A percentile compares a stretch with the other conserved stretches of the same genome.
Conservation (phyloP, 2,797 vertebrate species). For the Parambassis ranga region DNA sequence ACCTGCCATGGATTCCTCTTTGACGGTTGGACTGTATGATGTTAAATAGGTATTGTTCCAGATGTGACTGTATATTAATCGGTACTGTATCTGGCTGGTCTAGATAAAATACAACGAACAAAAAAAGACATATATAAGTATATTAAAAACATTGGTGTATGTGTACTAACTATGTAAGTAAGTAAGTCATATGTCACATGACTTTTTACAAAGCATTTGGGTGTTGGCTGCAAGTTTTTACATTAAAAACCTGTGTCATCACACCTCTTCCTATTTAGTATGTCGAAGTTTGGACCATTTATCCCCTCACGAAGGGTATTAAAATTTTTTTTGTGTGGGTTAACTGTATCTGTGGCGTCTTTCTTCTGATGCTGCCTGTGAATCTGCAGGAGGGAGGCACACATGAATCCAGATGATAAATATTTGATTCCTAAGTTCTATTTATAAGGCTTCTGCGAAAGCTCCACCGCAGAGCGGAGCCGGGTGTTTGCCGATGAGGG, state of each 20-base stretch:
- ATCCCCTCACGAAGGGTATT: slow-evolving; percentile 80
- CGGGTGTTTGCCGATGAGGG: slow-evolving; percentile 28
- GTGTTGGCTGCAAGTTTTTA: slow-evolving; percentile 90
- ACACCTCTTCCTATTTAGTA: slow-evolving; percentile 74
- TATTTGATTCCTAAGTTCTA: slow-evolving; percentile 64
- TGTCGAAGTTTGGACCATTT: slow-evolving; percentile 79
- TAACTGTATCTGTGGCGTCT: slow-evolving; percentile 67
- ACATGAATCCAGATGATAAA: slow-evolving; percentile 45
- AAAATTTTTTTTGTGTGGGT: slow-evolving; percentile 82
- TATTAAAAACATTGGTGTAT: slow-evolving; percentile 87
- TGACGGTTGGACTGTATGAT: slow-evolving; percentile 74
- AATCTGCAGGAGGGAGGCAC: slow-evolving; percentile 29
- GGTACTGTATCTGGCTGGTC: slow-evolving; percentile 97
- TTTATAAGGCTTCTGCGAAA: slow-evolving; percentile 66
- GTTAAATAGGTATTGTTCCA: slow-evolving; percentile 87
- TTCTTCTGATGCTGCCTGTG: slow-evolving; percentile 47
- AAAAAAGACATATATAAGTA: slow-evolving; percentile 86
- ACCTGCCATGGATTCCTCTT: slow-evolving; percentile 58
- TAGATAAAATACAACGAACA: slow-evolving; percentile 86
- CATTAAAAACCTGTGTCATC: slow-evolving; percentile 91
- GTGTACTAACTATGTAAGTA: slow-evolving; percentile 87
- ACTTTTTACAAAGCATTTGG: slow-evolving; percentile 84
- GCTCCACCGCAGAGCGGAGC: slow-evolving; percentile 37
- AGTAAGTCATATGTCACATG: slow-evolving; percentile 84
- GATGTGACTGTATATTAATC: slow-evolving; percentile 85